Percentiles rank a stretch among this genome's conserved stretches.
These are phyloP conservation scores for Toxotes jaculatrix DNA, from an alignment of 2,113 vertebrate species.

Conservation along the genomic window DNA sequence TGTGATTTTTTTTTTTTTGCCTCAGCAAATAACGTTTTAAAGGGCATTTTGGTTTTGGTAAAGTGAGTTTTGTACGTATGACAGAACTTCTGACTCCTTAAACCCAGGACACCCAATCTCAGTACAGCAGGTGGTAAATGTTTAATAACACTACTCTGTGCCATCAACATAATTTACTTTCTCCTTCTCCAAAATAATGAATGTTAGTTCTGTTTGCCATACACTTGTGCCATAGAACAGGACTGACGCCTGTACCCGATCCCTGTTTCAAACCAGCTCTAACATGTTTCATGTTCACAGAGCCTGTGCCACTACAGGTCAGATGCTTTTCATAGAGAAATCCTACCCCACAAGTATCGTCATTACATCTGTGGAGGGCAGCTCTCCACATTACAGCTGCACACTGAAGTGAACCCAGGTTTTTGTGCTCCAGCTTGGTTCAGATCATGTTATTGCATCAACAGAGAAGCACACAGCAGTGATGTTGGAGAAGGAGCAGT, in stretches of 20 bases:
- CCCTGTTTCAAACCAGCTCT: conserved; percentile 24
- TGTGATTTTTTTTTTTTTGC: conserved; percentile 26
- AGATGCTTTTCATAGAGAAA: conserved; percentile 5
- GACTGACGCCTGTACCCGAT: conserved; percentile 25
- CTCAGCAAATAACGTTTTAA: conserved; percentile 47
- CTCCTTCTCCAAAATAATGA: conserved; percentile 35
- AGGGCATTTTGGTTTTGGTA: conserved; percentile 46
- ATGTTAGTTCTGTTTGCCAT: conserved; percentile 61
- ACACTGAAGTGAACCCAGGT: background rate
- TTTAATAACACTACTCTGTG: conserved; percentile 56
- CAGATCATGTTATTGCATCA: conserved; percentile 19
- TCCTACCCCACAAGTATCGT: background rate
- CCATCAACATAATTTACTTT: conserved; percentile 63
- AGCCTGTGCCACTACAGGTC: conserved; percentile 25
- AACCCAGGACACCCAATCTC: conserved; percentile 33
- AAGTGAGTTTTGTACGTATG: conserved; percentile 49
- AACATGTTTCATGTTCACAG: background rate
- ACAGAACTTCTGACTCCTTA: conserved; percentile 24
- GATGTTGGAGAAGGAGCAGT: background rate
- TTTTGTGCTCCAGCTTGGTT: conserved; percentile 12
- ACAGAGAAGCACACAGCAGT: conserved; percentile 36
- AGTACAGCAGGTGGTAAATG: conserved; percentile 32
- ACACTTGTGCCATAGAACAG: conserved; percentile 59
- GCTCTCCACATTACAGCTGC: background rate
- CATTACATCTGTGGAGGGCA: background rate